A percentile compares a stretch with the other conserved stretches of the same genome.
Conservation (phyloP, 2,113 vertebrate species). For the Gallinago jamesoni region DNA sequence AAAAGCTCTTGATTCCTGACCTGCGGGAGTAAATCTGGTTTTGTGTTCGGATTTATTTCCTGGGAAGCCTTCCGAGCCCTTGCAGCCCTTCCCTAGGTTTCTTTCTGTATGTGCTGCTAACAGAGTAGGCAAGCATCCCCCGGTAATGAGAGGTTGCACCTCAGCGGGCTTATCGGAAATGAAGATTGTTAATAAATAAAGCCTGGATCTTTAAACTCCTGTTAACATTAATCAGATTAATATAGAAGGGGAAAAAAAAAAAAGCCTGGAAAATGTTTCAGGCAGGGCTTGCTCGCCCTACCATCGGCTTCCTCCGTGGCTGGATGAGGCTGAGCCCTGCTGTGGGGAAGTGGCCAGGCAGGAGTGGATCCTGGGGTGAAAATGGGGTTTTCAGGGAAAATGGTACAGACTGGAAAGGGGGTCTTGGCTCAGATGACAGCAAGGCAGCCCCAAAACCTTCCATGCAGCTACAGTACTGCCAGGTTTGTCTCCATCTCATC, state of each 20-base stretch:
- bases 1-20: constrained; percentile 47
- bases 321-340: not conserved
- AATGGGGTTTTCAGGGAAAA: not conserved
- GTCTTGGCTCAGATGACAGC: not conserved
- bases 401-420: not conserved
- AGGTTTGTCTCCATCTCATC: not conserved
- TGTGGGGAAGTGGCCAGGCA: not conserved
- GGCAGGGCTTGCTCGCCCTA: not conserved
- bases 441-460: not conserved
- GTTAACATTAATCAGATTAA: constrained; percentile 58
- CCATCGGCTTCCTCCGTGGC: not conserved
- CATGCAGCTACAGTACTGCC: accelerated
- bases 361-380: not conserved
- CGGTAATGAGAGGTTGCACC: constrained; percentile 13
- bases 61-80: not conserved
- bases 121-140: constrained; percentile 24
- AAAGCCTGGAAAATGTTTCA: not conserved
- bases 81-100: constrained; percentile 5
- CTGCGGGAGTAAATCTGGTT: constrained; percentile 30
- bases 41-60: constrained; percentile 2
- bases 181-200: constrained; percentile 58
- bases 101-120: not conserved
- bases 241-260: not conserved
- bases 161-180: not conserved
- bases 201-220: constrained; percentile 29